These are phyloP conservation scores for Apostichopus japonicus DNA, from an alignment of 35 echinoderm and acorn worm species.

Conservation along the genomic window DNA sequence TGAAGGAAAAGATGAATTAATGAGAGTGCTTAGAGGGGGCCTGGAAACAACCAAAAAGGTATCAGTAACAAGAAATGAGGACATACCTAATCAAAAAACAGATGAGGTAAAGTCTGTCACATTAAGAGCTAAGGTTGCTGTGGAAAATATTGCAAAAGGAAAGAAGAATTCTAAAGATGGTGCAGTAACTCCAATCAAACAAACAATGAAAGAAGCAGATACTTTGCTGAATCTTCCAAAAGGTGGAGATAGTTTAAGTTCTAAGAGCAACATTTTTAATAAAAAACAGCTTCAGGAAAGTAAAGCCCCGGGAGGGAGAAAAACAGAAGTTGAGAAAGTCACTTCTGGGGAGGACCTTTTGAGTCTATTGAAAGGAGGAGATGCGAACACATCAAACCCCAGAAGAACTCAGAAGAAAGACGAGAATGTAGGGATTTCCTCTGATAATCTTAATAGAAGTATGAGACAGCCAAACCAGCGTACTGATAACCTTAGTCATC, in stretches of 20 bases:
- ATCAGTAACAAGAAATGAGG: background rate
- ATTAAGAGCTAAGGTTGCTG: background rate
- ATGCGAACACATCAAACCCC: background rate
- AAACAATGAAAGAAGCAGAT: background rate
- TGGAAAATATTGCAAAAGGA: background rate
- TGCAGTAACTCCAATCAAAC: background rate
- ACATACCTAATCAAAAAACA: background rate
- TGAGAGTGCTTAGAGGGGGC: constrained; percentile 29
- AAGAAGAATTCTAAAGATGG: no score
- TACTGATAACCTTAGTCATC: no score
- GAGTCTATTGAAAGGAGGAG: constrained; percentile 25
- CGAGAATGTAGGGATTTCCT: no score
- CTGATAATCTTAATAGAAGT: no score
- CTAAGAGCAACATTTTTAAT: background rate
- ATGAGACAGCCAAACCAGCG: no score
- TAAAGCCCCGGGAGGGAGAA: background rate
- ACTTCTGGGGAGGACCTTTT: background rate
- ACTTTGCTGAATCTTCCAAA: constrained; percentile 33
- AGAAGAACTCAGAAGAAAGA: no score
- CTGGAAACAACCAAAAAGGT: background rate
- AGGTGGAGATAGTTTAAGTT: background rate
- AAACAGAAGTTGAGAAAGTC: background rate
- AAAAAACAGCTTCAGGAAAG: constrained; percentile 3
- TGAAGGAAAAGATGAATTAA: constrained; percentile 12
- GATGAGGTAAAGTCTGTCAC: background rate